Conservation (phyloP, 2,797 vertebrate species). For the Merluccius polli region DNA sequence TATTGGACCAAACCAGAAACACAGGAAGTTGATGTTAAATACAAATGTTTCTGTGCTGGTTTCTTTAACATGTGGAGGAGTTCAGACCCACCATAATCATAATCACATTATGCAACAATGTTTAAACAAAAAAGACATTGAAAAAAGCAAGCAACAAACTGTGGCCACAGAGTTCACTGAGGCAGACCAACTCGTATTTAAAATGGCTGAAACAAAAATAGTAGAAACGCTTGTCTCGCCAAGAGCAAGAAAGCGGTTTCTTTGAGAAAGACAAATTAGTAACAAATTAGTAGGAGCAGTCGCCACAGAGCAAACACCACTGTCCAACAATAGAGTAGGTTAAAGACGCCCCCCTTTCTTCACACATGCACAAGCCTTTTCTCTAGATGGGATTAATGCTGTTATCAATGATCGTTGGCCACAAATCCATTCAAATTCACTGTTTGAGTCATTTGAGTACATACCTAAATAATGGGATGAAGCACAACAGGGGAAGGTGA, state of each 20-base stretch:
- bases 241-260: background rate
- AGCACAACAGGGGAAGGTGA: background rate
- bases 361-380: background rate
- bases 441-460: background rate
- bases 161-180: background rate
- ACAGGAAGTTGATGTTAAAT: background rate
- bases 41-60: constrained; percentile 1
- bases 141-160: background rate
- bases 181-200: background rate
- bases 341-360: background rate
- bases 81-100: background rate
- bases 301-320: background rate
- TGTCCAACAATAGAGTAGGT: background rate
- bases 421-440: background rate
- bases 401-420: background rate
- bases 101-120: background rate
- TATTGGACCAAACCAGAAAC: constrained; percentile 46
- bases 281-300: background rate
- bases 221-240: background rate
- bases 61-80: background rate
- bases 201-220: background rate
- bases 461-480: background rate
- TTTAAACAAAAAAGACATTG: background rate
- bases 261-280: background rate
- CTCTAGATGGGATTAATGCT: background rate